Evolutionary conservation across 2,797 vertebrate species (phyloP).

Genomic region (Pogoniulus pusillus): DNA sequence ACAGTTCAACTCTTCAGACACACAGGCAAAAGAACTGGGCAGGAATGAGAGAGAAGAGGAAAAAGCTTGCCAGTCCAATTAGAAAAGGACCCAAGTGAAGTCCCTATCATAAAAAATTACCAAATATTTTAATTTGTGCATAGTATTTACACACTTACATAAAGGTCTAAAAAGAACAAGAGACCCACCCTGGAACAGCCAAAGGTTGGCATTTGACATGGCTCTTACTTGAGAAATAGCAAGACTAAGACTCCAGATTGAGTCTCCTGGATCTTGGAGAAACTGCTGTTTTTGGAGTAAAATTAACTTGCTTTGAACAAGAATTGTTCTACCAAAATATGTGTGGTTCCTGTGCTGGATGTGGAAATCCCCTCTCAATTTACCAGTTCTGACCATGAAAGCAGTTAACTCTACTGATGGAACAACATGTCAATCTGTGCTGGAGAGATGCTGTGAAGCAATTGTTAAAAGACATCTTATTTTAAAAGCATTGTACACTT

Average conservation of each 20-base stretch:
- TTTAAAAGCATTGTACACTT: background rate
- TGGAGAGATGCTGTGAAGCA: background rate
- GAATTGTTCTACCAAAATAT: background rate
- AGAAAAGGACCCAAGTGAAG: background rate
- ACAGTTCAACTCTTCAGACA: background rate
- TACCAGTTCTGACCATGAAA: fast-evolving
- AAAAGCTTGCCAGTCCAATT: fast-evolving
- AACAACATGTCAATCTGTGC: background rate
- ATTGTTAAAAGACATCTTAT: background rate
- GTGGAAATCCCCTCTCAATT: background rate
- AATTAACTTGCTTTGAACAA: background rate
- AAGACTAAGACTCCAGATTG: background rate
- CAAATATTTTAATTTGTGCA: background rate
- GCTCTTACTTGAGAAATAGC: background rate
- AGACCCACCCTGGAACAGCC: background rate
- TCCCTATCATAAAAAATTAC: background rate
- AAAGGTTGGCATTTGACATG: background rate
- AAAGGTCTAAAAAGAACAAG: background rate
- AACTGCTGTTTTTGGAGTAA: background rate
- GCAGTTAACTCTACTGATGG: background rate
- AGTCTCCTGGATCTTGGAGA: background rate
- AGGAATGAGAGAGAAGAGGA: background rate
- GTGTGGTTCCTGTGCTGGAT: background rate
- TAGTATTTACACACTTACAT: background rate
- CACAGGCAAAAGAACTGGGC: background rate